Evolutionary conservation across 2,888 invertebrate genomes (phyloP), one percentile per base, ranked within the genome.

Genomic region (Petrolisthes cinctipes): DNA sequence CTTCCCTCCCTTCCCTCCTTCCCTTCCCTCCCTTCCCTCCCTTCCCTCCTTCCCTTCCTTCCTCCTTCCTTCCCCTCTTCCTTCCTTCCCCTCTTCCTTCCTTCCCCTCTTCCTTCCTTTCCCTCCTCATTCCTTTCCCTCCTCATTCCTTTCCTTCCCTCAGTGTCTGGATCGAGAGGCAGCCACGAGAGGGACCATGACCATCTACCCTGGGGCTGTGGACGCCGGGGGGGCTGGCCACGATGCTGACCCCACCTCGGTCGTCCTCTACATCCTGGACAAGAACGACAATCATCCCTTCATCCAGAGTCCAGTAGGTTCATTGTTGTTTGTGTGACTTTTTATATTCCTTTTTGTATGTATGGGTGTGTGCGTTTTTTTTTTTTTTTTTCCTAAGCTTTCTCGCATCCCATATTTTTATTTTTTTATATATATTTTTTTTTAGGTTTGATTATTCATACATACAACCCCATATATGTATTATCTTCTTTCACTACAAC

Each of bases 81-180:
- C 61, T 14, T 14, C 61, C 7, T 61, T 7, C 7, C 61, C 9
- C 14, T 61, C 14, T 61, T 14, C 61, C 7, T 9, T 61, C 7
- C 7, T 14, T 9, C 7, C 7, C 61, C 9, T 61, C 14, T 14
- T 7, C 14, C 61, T 61, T 14, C 51, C 23, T 23, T 37, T 4
- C 37, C 37, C 57, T n/a, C n/a, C n/a, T n/a, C n/a, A n/a, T n/a
- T n/a, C n/a, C n/a, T n/a, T n/a, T n/a, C n/a, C n/a, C n/a, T n/a
- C n/a, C n/a, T n/a, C n/a, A n/a, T n/a, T n/a, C n/a, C n/a, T n/a
- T 37, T 37, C 37, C 1, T 37, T 37, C 2, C 37, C 14, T 1
- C 86, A 90, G 90, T 90, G 90, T 54, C 54, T 90, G 85, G 90
- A 90, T 66, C 86, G 90, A 3, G 90, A 90, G 76, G 86, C 88